Conservation (phyloP, 2,888 invertebrate species). For the Bellardia bayeri region DNA sequence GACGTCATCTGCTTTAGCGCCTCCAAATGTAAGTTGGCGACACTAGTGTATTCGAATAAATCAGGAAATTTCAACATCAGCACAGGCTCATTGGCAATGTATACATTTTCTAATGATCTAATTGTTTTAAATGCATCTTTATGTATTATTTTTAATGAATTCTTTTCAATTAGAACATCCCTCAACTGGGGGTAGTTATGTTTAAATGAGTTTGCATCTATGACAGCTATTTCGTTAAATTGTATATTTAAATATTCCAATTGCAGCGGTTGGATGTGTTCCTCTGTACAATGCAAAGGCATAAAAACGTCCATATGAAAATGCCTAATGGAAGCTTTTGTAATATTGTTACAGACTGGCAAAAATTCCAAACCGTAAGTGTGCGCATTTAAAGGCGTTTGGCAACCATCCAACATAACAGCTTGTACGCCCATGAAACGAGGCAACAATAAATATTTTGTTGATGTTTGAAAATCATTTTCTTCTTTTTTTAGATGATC, state of each 20-base stretch:
- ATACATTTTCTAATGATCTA: conserved; percentile 70
- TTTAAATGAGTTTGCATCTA: conserved; percentile 75
- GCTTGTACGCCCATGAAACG: conserved; percentile 75
- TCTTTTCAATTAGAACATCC: conserved; percentile 76
- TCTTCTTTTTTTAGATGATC: conserved; percentile 14
- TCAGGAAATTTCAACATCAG: conserved; percentile 73
- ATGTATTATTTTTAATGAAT: conserved; percentile 78
- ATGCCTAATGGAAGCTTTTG: conserved; percentile 76
- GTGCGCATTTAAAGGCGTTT: conserved; percentile 77
- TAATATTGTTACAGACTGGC: conserved; percentile 78
- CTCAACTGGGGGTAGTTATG: conserved; percentile 73
- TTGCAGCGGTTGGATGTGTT: conserved; percentile 60
- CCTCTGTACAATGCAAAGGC: conserved; percentile 75
- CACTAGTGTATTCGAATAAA: conserved; percentile 69
- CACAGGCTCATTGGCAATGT: conserved; percentile 75
- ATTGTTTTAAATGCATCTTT: conserved; percentile 74
- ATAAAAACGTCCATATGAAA: conserved; percentile 78
- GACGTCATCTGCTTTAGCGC: conserved; percentile 75
- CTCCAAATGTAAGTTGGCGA: conserved; percentile 72
- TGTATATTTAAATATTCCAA: conserved; percentile 74
- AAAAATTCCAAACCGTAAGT: conserved; percentile 81
- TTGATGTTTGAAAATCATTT: conserved; percentile 49
- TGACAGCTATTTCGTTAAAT: conserved; percentile 78
- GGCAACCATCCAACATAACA: conserved; percentile 79
- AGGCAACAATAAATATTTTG: conserved; percentile 58